Evolutionary conservation across 2,888 invertebrate genomes (phyloP), one percentile per base, ranked within the genome.

Genomic region (Ochropacha duplaris): DNA sequence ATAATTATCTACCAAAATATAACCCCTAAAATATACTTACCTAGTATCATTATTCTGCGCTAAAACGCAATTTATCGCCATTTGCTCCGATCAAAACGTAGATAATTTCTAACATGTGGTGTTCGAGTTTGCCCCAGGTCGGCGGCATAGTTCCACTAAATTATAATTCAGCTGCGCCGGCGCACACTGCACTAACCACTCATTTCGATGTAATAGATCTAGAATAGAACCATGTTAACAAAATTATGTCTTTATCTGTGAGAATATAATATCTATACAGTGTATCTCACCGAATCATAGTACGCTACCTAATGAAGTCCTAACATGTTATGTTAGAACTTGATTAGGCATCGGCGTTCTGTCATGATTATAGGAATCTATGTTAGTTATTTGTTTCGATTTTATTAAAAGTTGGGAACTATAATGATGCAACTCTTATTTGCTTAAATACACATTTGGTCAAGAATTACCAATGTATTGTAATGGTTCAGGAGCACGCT

Each of bases 131-230:
- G 55, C 34, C 34, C 56, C 56, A 54, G 19, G 51, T 31, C 56
- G 54, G 51, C 56, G 54, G 51, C 60, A 56, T 56, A 56, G 54
- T 57, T 60, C 54, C 57, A 49, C 34, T 39, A 39, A 51, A 55
- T 57, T 28, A 39, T 44, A 22, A 24, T 50, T 55, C 50, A 50
- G 24, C 36, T 39, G 39, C 22, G 24, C 36, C 16, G 14, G 26
- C 36, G 34, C 19, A 31, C 16, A 44, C 44, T 36, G 36, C 28
- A 26, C 49, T 4, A 31, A 52, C 31, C 22, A 31, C 22, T 31
- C 52, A 28, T 51, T 51, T 16, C 31, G 11, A 52, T 31, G 52
- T 52, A 52, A 52, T 52, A 19, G 51, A 52, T 34, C 31, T 34
- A n/a, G 9, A 1, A 31, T 16, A 52, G 19, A 34, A 22, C 6